Evolutionary conservation across 2,113 vertebrate species (phyloP).

Genomic region (Ciconia stormi): DNA sequence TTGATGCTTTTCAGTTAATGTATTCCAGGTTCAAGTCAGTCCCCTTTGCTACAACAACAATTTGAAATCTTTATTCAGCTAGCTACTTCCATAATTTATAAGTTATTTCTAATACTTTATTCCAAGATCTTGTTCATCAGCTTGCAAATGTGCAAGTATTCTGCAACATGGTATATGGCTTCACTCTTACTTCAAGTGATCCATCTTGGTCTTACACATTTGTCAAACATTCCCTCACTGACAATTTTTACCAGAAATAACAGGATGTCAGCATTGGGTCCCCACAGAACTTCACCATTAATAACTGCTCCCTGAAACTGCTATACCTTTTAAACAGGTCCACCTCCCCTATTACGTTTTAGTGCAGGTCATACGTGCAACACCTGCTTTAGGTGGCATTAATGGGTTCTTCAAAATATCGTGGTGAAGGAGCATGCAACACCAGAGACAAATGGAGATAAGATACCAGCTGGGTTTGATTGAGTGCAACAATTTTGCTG

Average conservation of each 20-base stretch:
- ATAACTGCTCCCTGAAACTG: background rate
- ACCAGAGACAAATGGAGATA: background rate
- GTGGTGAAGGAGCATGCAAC: background rate
- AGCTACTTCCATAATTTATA: background rate
- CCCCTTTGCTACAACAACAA: background rate
- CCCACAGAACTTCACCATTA: background rate
- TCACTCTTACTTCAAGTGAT: background rate
- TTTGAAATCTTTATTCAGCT: background rate
- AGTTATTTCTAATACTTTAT: background rate
- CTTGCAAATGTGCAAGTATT: background rate
- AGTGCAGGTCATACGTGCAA: background rate
- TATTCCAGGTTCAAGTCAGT: background rate
- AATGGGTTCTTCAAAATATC: background rate
- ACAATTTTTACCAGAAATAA: background rate
- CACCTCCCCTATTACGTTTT: background rate
- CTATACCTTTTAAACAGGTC: background rate
- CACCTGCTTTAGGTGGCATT: background rate
- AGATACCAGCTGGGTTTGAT: background rate
- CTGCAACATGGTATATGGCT: background rate
- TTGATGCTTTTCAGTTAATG: slow-evolving; percentile 16
- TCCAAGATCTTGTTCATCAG: background rate
- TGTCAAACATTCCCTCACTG: background rate
- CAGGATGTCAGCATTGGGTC: background rate
- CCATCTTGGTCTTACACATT: background rate
- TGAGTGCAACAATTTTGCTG: background rate